These are phyloP conservation scores for Troides oblongomaculatus DNA, from an alignment of 2,888 invertebrate species.

Conservation along the genomic window DNA sequence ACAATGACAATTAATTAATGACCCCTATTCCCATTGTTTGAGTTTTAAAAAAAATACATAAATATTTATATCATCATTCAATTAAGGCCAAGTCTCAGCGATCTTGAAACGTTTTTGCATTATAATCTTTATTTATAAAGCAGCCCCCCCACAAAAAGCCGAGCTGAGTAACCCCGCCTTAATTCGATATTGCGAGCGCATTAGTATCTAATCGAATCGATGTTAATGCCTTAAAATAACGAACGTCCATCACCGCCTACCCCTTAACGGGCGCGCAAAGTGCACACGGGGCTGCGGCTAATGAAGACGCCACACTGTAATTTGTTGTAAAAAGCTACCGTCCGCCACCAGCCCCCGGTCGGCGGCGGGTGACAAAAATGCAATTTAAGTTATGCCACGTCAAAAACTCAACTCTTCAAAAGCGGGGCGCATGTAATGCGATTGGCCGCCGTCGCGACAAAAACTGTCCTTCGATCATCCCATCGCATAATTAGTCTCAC, in stretches of 20 bases:
- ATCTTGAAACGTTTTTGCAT: conserved; percentile 16
- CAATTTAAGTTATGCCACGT: conserved; percentile 72
- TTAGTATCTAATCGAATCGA: conserved; percentile 37
- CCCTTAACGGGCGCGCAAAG: conserved; percentile 38
- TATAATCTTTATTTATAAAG: conserved; percentile 26
- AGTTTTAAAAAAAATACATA: conserved; percentile 1
- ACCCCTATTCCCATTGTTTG: not conserved
- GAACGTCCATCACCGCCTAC: conserved; percentile 45
- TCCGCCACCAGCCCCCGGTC: conserved; percentile 46
- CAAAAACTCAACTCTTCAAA: conserved; percentile 69
- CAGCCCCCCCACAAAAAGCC: conserved; percentile 12
- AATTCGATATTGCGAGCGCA: conserved; percentile 23
- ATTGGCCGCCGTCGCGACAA: conserved; percentile 44
- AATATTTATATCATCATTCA: conserved; percentile 22
- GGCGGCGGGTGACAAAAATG: conserved; percentile 75
- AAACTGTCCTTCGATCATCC: conserved; percentile 60
- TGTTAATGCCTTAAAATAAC: conserved; percentile 45
- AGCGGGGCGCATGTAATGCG: conserved; percentile 52
- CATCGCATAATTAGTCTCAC: conserved; percentile 72
- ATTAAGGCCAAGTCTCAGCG: conserved; percentile 1
- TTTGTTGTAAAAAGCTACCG: conserved; percentile 52
- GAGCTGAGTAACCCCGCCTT: conserved; percentile 20
- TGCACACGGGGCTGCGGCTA: conserved; percentile 46
- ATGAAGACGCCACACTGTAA: conserved; percentile 66
- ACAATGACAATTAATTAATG: not conserved